These are phyloP conservation scores for Planiliza haematocheilus DNA, from an alignment of 2,113 vertebrate genomes.

Conservation along the genomic window DNA sequence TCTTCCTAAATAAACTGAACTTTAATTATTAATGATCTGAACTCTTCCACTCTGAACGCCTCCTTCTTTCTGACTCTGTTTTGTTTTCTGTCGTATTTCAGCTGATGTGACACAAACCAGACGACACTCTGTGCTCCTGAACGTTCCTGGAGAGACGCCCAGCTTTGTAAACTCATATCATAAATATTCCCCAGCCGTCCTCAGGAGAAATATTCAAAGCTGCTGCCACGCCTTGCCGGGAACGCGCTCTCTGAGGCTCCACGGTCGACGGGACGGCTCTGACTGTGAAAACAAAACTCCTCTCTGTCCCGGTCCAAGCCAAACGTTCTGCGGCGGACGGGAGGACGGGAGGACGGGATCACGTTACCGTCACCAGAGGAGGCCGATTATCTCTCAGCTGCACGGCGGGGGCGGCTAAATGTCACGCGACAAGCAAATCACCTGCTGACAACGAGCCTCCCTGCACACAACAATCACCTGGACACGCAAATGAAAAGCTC, in stretches of 20 bases:
- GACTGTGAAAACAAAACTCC: background rate
- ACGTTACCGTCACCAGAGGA: constrained; percentile 59
- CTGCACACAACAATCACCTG: background rate
- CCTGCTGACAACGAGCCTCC: constrained; percentile 28
- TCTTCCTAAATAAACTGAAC: too few species aligned
- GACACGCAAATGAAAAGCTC: background rate
- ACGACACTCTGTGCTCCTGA: background rate
- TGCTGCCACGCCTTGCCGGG: background rate
- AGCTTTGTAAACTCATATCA: background rate
- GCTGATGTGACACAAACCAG: background rate
- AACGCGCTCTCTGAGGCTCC: too few species aligned
- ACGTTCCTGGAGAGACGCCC: background rate
- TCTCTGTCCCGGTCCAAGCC: background rate
- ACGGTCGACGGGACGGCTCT: too few species aligned
- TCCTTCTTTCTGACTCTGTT: background rate
- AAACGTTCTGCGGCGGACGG: constrained; percentile 10
- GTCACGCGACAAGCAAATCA: constrained; percentile 34
- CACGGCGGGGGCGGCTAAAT: constrained; percentile 24
- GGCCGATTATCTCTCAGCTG: constrained; percentile 42
- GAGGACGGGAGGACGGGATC: constrained; percentile 57
- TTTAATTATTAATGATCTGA: too few species aligned
- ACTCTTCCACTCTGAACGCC: too few species aligned
- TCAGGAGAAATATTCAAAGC: background rate
- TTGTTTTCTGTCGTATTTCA: background rate
- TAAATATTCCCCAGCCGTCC: background rate